These are phyloP conservation scores for Metellina segmentata DNA, from an alignment of 2,888 invertebrate genomes.

Conservation along the genomic window DNA sequence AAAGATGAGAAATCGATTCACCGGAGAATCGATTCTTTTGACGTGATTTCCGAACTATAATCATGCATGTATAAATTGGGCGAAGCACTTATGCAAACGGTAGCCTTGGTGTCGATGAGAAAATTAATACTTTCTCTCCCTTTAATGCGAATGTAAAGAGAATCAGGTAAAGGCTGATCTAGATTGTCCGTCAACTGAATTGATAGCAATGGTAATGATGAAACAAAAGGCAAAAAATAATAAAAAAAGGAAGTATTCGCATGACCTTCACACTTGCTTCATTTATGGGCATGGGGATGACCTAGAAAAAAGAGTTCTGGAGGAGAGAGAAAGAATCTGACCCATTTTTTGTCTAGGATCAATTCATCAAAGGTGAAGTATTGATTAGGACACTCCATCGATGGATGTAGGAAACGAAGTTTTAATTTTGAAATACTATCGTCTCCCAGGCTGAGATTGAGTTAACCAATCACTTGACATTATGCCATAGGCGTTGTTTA, in stretches of 20 bases:
- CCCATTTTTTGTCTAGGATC: slow-evolving; percentile 30
- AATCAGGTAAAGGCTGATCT: slow-evolving; percentile 40
- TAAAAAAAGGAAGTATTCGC: slow-evolving; percentile 5
- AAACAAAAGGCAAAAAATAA: background rate
- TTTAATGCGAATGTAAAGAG: slow-evolving; percentile 23
- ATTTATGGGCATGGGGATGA: slow-evolving; percentile 41
- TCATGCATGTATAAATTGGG: background rate
- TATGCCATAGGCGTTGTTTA: too few relatives aligned
- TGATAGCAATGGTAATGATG: slow-evolving; percentile 6
- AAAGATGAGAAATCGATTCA: too few relatives aligned
- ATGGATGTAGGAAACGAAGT: background rate
- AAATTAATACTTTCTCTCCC: slow-evolving; percentile 45
- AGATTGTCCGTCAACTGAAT: slow-evolving; percentile 26
- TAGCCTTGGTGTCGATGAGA: slow-evolving; percentile 58
- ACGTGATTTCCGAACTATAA: background rate
- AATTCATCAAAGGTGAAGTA: slow-evolving; percentile 24
- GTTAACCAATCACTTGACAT: background rate
- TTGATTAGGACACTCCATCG: background rate
- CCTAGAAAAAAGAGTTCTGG: slow-evolving; percentile 33
- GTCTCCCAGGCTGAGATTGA: background rate
- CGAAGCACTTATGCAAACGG: background rate
- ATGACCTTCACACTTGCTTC: slow-evolving; percentile 56
- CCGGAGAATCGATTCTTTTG: background rate
- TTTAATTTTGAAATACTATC: background rate
- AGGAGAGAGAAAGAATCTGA: slow-evolving; percentile 36